Evolutionary conservation across 2,113 vertebrate species (phyloP), one percentile per base, ranked within the genome.

Genomic region (Spea multiplicata): DNA sequence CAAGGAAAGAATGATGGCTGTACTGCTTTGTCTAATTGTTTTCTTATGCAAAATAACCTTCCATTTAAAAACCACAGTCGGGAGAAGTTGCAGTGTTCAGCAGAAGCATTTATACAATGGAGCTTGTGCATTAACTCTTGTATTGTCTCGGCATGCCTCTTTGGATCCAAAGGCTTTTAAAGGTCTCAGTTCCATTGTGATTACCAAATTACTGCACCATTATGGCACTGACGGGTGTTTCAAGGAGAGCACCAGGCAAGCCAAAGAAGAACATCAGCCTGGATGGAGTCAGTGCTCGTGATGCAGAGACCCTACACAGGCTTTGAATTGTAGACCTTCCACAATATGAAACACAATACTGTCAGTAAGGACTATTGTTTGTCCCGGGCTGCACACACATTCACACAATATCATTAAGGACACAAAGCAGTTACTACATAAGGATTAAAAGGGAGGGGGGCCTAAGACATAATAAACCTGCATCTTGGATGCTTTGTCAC

Each of bases 401-500:
- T 71, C 62, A 72, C 59, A 16, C 10, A 59, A 59, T 12, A 2
- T 12, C 55, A 12, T 30, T 66, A 53, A 46, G 48, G 57, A 80
- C 55, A 61, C 30, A 50, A 45, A 13, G 5, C 61, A 66, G 72
- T 79, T 73, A 73, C 10, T 71, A 62, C 69, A 55, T 45, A 66
- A 30, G 50, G 47, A 53, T 13, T 16, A 47, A 64, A 47, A 57
- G 76, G 73, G 73, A 30, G 57, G 48, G 76, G 73, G 73, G 48
- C 50, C 14, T 44, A 68, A 44, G 53, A 73, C n/a, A 67, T 55
- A 46, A 78, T 71, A 71, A 72, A 73, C 61, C 70, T 47, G 59
- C 69, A 70, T 73, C 50, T 53, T 47, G n/a, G 65, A 80, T 66
- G 70, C 62, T 73, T 66, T 80, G 70, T 80, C 70, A 72, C 69